phyloP scores from a whole-genome alignment of 2,113 vertebrate species.

The Mesoclemmys tuberculata region DNA sequence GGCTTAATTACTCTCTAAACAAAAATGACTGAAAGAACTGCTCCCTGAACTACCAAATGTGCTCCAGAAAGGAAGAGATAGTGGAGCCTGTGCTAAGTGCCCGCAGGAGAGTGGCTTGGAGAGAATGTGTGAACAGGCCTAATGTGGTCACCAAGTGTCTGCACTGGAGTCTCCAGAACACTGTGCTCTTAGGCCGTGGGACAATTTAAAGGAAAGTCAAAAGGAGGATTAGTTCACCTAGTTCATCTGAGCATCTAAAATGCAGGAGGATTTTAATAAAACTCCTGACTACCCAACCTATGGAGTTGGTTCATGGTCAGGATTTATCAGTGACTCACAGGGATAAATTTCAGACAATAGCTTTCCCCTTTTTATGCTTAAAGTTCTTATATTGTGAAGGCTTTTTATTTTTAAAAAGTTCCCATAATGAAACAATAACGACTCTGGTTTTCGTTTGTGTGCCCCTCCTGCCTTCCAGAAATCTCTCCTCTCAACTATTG shows the following conservation, averaged over 20 bases:
- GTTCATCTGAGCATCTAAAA: not conserved
- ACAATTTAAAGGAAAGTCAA: not conserved
- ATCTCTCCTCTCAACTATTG: rapidly evolving
- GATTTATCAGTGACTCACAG: not conserved
- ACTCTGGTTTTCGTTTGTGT: not conserved
- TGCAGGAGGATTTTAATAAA: not conserved
- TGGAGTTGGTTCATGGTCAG: not conserved
- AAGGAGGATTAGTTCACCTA: not conserved
- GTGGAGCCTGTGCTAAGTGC: not conserved
- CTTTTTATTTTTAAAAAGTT: not conserved
- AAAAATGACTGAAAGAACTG: not conserved
- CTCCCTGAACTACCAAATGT: not conserved
- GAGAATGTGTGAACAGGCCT: not conserved
- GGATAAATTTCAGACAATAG: not conserved
- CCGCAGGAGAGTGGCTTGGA: not conserved
- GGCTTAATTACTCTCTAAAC: not conserved
- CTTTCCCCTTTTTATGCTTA: not conserved
- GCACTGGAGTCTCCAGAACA: not conserved
- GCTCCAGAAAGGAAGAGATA: not conserved
- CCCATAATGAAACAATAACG: not conserved
- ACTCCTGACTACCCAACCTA: not conserved
- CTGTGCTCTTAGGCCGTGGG: not conserved
- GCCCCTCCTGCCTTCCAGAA: not conserved
- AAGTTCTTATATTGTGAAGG: not conserved
- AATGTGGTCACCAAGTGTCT: not conserved